A percentile compares a stretch with the other conserved stretches of the same genome.
Evolutionary conservation across 2,797 vertebrate species (phyloP).

Genomic region (Clarias pachynema): DNA sequence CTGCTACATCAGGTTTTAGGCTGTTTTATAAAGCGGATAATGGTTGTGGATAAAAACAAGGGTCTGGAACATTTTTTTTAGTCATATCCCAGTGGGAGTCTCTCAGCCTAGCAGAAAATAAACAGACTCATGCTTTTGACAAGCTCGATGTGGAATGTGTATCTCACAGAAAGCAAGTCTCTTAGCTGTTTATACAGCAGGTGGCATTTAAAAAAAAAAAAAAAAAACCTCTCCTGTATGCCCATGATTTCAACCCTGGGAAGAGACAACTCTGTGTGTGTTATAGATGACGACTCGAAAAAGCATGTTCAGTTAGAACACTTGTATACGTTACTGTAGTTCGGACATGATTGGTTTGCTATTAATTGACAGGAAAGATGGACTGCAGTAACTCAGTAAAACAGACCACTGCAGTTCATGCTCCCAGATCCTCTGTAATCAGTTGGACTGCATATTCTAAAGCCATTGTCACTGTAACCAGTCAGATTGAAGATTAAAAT

Average conservation of each 20-base stretch:
- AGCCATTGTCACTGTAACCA: not conserved
- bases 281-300: not conserved
- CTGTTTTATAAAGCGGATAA: not conserved
- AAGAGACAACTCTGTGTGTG: not conserved
- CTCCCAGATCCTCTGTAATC: no score
- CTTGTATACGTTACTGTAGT: not conserved
- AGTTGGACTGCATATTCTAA: not conserved
- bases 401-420: not conserved
- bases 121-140: slow-evolving; percentile 65
- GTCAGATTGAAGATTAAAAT: not conserved
- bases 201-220: slow-evolving; percentile 14
- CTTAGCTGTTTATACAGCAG: slow-evolving; percentile 43
- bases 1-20: not conserved
- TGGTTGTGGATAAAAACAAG: slow-evolving; percentile 7
- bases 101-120: slow-evolving; percentile 72
- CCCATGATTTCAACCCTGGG: slow-evolving; percentile 18
- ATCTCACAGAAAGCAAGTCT: slow-evolving; percentile 53
- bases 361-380: not conserved
- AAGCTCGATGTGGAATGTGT: slow-evolving; percentile 52
- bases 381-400: not conserved
- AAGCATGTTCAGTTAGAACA: not conserved
- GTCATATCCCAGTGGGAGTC: slow-evolving; percentile 69
- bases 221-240: not conserved
- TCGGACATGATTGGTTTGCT: not conserved
- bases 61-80: slow-evolving; percentile 54